Conservation (phyloP, 2,888 invertebrate genomes). For the Arctia plantaginis region DNA sequence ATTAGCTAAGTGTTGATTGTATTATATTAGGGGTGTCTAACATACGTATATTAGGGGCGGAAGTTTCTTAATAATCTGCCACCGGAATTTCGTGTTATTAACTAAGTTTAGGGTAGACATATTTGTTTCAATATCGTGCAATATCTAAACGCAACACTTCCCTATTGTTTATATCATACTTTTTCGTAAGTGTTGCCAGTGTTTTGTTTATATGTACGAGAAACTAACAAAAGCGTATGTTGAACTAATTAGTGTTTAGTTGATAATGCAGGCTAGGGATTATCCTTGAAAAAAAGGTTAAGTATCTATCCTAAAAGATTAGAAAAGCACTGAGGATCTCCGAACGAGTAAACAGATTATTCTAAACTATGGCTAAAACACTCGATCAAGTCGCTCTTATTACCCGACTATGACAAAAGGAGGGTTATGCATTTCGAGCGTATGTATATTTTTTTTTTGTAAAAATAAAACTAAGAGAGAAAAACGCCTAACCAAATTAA, state of each 20-base stretch:
- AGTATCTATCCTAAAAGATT: not conserved
- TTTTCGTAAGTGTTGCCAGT: not conserved
- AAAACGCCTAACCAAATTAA: too few species aligned
- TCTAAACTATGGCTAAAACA: too few species aligned
- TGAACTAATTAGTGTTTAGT: constrained; percentile 1
- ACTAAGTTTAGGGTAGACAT: constrained; percentile 7
- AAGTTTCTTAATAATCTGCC: not conserved
- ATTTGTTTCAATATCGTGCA: constrained; percentile 5
- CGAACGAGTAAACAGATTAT: too few species aligned
- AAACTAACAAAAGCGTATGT: not conserved
- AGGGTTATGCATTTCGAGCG: too few species aligned
- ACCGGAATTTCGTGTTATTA: not conserved
- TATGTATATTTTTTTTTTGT: too few species aligned
- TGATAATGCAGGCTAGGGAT: not conserved
- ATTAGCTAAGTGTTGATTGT: not conserved
- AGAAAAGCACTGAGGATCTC: not conserved
- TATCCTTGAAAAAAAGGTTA: not conserved
- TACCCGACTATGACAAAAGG: too few species aligned
- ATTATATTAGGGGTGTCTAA: not conserved
- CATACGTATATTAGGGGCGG: not conserved
- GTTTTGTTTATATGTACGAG: not conserved
- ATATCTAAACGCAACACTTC: not conserved
- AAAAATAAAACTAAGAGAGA: too few species aligned
- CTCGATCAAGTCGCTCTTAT: too few species aligned
- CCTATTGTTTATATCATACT: constrained; percentile 4